A percentile compares a stretch with the other conserved stretches of the same genome.
Conservation (phyloP, 1,140 invertebrate species). For the Metaphire vulgaris region DNA sequence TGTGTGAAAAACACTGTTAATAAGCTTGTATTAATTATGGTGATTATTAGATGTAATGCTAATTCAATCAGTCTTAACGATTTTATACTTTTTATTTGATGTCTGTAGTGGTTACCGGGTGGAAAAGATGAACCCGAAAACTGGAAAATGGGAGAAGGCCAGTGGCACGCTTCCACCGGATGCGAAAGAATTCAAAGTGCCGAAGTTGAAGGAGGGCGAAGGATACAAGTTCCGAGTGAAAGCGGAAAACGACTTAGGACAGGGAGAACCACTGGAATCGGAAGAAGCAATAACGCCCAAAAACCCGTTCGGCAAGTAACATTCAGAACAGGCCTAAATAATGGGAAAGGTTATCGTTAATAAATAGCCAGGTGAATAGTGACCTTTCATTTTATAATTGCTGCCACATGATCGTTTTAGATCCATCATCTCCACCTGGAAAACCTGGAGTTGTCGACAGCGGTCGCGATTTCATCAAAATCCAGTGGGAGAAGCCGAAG, state of each 20-base stretch:
- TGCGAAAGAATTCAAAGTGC: conserved; percentile 45
- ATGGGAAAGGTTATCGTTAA: too few relatives aligned
- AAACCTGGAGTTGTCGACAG: conserved; percentile 85
- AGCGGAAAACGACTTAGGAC: conserved; percentile 89
- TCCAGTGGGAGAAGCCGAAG: conserved; percentile 85
- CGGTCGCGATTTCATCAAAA: conserved; percentile 79
- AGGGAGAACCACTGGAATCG: conserved; percentile 77
- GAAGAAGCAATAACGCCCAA: conserved; percentile 84
- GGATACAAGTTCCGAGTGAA: conserved; percentile 90
- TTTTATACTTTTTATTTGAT: too few relatives aligned
- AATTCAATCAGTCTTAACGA: too few relatives aligned
- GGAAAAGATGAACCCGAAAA: conserved; percentile 90
- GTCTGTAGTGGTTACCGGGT: conserved; percentile 85
- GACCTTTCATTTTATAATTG: not conserved
- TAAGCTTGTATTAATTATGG: too few relatives aligned
- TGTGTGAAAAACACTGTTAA: too few relatives aligned
- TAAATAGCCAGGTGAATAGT: not conserved
- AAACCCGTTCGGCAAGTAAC: conserved; percentile 80
- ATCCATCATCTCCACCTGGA: conserved; percentile 88
- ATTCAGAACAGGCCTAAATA: too few relatives aligned
- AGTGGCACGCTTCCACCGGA: conserved; percentile 61
- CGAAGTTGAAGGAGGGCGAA: conserved; percentile 75
- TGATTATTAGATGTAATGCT: too few relatives aligned
- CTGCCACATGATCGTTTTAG: conserved; percentile 52
- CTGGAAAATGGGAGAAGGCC: conserved; percentile 85